Conservation (phyloP, 2,888 invertebrate species). For the Cantharis nigra region DNA sequence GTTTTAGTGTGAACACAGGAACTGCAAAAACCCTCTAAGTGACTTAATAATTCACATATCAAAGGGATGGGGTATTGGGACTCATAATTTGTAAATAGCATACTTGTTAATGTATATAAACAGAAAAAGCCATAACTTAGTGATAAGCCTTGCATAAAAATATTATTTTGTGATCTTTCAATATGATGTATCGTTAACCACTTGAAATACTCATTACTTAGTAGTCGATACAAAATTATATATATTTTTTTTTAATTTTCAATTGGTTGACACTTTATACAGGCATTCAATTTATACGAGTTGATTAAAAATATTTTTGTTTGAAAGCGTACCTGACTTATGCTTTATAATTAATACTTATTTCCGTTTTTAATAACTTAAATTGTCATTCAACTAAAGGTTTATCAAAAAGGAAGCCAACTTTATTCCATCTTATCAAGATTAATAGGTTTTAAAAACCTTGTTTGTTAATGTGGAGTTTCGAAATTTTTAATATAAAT, state of each 20-base stretch:
- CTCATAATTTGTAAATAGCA: constrained; percentile 48
- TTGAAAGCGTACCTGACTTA: constrained; percentile 55
- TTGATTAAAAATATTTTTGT: constrained; percentile 10
- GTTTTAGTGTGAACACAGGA: constrained; percentile 26
- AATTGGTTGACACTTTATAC: constrained; percentile 15
- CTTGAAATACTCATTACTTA: constrained; percentile 17
- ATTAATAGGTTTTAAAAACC: background rate
- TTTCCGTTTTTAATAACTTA: constrained; percentile 9
- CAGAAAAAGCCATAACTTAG: constrained; percentile 51
- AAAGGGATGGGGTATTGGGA: constrained; percentile 36
- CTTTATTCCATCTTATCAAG: background rate
- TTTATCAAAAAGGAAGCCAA: background rate
- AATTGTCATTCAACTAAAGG: background rate
- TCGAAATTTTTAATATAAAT: background rate
- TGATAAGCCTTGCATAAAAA: constrained; percentile 31
- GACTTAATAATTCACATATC: constrained; percentile 17
- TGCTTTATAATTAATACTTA: constrained; percentile 49
- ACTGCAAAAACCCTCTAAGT: constrained; percentile 22
- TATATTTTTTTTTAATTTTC: constrained; percentile 3
- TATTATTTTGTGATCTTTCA: constrained; percentile 25
- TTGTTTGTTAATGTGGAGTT: background rate
- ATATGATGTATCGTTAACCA: constrained; percentile 23
- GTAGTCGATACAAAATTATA: background rate
- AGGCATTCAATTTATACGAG: constrained; percentile 4
- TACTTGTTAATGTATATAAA: constrained; percentile 40